These are phyloP conservation scores for Parasteatoda lunata DNA, from an alignment of 2,888 invertebrate species.

Conservation along the genomic window DNA sequence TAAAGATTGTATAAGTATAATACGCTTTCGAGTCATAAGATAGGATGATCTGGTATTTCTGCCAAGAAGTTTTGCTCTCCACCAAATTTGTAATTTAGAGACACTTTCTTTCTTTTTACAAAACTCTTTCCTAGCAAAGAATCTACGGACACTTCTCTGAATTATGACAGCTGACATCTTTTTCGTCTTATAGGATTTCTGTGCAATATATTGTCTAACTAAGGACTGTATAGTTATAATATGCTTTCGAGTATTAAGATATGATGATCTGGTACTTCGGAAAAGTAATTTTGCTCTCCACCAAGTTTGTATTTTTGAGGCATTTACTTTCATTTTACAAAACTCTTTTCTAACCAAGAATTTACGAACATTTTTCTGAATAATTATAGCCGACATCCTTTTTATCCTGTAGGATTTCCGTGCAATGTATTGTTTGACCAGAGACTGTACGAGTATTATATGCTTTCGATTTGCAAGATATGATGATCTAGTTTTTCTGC, in stretches of 20 bases:
- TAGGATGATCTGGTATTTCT: background rate
- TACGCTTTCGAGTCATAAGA: background rate
- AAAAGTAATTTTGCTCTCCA: background rate
- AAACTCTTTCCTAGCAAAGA: too few relatives aligned
- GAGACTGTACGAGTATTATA: conserved; percentile 31
- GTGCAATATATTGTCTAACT: too few relatives aligned
- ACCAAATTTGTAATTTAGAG: background rate
- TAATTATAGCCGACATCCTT: conserved; percentile 23
- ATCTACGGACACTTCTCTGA: background rate
- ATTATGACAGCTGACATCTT: background rate
- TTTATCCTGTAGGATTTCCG: conserved; percentile 3
- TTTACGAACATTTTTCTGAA: conserved; percentile 25
- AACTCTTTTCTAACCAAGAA: conserved; percentile 4
- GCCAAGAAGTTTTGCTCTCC: background rate
- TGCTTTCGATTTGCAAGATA: background rate
- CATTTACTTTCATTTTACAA: background rate
- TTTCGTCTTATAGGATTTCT: background rate
- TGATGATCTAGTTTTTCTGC: too few relatives aligned
- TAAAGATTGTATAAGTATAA: conserved; percentile 7
- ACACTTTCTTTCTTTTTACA: too few relatives aligned
- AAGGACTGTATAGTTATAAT: too few relatives aligned
- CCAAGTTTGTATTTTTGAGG: background rate
- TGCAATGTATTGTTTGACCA: conserved; percentile 14
- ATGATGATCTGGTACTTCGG: background rate
- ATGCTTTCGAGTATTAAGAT: too few relatives aligned